Base-by-base conservation (phyloP, 2,797 vertebrate genomes). In the Neoniphon sammara region DNA sequence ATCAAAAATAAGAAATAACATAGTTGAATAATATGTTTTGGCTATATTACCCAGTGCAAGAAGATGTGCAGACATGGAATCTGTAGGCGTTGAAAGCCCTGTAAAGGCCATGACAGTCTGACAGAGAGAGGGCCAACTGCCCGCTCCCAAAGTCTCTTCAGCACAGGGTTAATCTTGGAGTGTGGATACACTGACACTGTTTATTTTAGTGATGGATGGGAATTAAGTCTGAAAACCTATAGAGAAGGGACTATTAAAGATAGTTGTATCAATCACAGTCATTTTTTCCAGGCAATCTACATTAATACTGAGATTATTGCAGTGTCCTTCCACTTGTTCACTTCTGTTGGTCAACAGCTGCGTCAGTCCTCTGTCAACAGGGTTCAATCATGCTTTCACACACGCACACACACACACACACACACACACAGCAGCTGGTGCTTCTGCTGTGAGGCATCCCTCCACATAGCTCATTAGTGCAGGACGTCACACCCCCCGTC, bases 301-400 rank as follows among this genome's bases (percentile, higher is more conserved):
- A 31, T 52, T 25, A 70, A 54, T 30, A 17, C 39, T 65, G 44
- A 2, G 36, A 59, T 14, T 1, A 1, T 8, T 12, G 6, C n/a
- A 23, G 18, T 1, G 12, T 31, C 4, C 46, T 62, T 65, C 14
- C 6, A 27, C 66, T 67, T 31, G 50, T 44, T 23, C 53, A 5
- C 63, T 27, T 46, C 52, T 55, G 69, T 67, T 62, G 67, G 59
- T 72, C 65, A 80, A 56, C 87, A 91, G 80, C 85, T 82, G 78
- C 70, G 31, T 57, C 44, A 82, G 59, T 81, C 60, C 18, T 84
- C 79, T 77, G 74, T 87, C 84, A 86, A 55, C 82, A 53, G 44
- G 31, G 12, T 66, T 65, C 49, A 65, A 39, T 74, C 61, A 46
- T 50, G 27, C 75, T 81, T 78, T 81, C 65, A 66, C 59, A 47